These are phyloP conservation scores for Drosophila murphyi DNA, from an alignment of 1,140 invertebrate genomes.

Conservation along the genomic window DNA sequence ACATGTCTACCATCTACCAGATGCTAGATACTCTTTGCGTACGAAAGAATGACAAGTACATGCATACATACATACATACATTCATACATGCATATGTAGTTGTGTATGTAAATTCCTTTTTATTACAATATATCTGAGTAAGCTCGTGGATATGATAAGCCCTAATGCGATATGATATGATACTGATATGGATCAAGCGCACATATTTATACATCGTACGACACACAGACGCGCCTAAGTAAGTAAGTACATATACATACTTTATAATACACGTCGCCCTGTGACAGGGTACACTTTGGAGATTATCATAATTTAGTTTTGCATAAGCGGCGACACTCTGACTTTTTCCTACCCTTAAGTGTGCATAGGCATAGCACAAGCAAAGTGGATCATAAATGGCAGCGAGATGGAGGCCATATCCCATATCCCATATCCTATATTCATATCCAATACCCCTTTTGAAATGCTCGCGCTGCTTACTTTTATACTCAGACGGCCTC, in stretches of 20 bases:
- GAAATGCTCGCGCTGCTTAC: slow-evolving; percentile 1
- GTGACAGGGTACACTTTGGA: slow-evolving; percentile 45
- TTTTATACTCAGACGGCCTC: slow-evolving; percentile 52
- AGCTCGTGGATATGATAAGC: slow-evolving; percentile 61
- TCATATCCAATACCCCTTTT: not conserved
- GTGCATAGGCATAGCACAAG: slow-evolving; percentile 12
- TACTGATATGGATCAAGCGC: slow-evolving; percentile 67
- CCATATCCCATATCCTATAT: slow-evolving; percentile 9
- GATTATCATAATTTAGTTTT: slow-evolving; percentile 75
- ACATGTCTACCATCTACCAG: not conserved
- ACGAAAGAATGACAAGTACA: not conserved
- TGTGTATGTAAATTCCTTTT: slow-evolving; percentile 74
- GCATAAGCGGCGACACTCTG: slow-evolving; percentile 37
- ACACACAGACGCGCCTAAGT: slow-evolving; percentile 6
- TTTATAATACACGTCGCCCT: not conserved
- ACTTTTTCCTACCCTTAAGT: slow-evolving; percentile 8
- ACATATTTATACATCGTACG: slow-evolving; percentile 25
- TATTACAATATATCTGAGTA: slow-evolving; percentile 61
- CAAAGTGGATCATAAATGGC: slow-evolving; percentile 26
- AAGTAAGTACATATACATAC: not conserved
- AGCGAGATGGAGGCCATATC: slow-evolving; percentile 7
- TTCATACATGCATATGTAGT: slow-evolving; percentile 39
- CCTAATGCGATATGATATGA: slow-evolving; percentile 74
- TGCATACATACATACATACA: slow-evolving; percentile 10
- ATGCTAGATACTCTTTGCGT: not conserved